phyloP scores from a whole-genome alignment of 2,113 vertebrate species.

The Phylloscopus trochiloides region DNA sequence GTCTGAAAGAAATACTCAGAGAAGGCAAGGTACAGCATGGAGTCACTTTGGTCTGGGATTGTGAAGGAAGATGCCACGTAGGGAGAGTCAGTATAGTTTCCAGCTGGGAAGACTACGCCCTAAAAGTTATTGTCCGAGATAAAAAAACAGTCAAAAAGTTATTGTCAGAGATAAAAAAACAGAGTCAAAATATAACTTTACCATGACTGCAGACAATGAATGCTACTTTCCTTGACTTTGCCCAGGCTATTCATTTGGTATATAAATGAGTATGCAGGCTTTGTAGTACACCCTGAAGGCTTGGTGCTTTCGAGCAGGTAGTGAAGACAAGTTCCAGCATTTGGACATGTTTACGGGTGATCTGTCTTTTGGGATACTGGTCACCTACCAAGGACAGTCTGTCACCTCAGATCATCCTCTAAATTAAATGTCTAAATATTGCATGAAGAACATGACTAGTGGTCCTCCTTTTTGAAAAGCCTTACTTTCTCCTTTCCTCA shows the following conservation, averaged over 20 bases:
- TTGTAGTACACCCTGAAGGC: background rate
- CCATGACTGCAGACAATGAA: background rate
- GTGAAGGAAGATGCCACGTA: slow-evolving; percentile 39
- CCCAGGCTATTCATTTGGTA: background rate
- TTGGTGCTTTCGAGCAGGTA: background rate
- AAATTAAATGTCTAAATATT: background rate
- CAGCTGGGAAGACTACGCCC: slow-evolving; percentile 59
- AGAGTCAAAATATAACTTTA: background rate
- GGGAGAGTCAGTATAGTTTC: background rate
- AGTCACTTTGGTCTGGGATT: slow-evolving; percentile 35
- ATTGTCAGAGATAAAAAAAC: background rate
- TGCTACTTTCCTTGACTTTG: background rate
- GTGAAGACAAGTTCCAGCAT: background rate
- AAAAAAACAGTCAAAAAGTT: background rate
- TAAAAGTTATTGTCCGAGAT: slow-evolving; percentile 7
- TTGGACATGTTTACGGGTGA: background rate
- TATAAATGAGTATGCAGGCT: background rate
- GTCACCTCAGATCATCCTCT: background rate
- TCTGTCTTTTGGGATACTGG: background rate
- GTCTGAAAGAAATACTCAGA: slow-evolving; percentile 72
- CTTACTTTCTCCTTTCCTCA: background rate
- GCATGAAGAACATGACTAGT: background rate
- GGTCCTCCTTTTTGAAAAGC: background rate
- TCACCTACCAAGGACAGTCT: background rate
- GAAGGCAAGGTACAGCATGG: slow-evolving; percentile 72